Base-by-base conservation (phyloP, 2,797 vertebrate species). In the Rhinichthys osculus region DNA sequence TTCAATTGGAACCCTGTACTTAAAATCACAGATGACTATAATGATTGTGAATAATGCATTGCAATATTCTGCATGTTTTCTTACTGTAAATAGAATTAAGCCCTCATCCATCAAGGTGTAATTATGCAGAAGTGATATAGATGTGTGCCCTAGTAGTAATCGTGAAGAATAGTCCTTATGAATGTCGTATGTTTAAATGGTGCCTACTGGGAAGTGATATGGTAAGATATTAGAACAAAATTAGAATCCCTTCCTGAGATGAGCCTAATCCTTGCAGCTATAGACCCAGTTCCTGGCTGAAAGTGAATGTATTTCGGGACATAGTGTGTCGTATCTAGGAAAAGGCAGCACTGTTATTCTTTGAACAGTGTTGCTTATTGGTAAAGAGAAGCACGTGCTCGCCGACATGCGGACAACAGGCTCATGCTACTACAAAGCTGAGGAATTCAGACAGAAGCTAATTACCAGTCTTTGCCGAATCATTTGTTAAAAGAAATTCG, bases 271-370 rank as follows among this genome's bases (percentile, higher is more conserved):
- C 27, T 70, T 52, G 19, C 74, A 71, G n/a, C 13, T 57, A 62
- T 35, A 71, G 35, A 23, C 23, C 19, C 19, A 1, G 47, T 70
- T 70, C 27, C 21, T 17, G 19, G 11, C 14, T 57, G 23, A 42
- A 76, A n/a, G 42, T n/a, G 10, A 50, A 50, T 5, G 11, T 23
- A 33, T 78, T 78, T 67, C 54, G 62, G 33, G 13, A 30, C 44
- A 64, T 91, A 92, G 89, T 94, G 95, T 89, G 66, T 91, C 91
- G 92, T 90, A 93, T 91, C 80, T 87, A 91, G 66, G 52, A 66
- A 91, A 89, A 94, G 92, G 93, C 93, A 94, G 91, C 90, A 89
- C 90, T 86, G n/a, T 90, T 91, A 93, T 90, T 85, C 86, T 88
- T 80, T 44, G 42, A 73, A 88, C 87, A 72, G 84, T 90, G 87